Evolutionary conservation across 2,113 vertebrate species (phyloP).

Genomic region (Pimephales promelas): DNA sequence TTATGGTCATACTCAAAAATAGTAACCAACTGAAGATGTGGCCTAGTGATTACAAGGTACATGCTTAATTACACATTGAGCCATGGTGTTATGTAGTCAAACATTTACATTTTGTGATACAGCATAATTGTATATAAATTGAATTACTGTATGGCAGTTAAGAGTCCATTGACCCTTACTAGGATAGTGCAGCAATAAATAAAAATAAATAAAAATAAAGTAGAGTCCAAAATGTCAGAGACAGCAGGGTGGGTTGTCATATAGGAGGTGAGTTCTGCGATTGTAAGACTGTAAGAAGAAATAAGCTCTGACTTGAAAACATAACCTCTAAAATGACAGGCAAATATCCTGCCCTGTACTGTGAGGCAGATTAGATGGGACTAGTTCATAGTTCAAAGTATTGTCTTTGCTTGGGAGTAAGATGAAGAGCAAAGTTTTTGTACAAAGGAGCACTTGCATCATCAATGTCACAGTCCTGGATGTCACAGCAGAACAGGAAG

Average conservation of each 20-base stretch:
- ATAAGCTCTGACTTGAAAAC: too few species aligned
- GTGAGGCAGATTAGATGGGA: not conserved
- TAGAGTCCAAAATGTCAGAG: slow-evolving; percentile 45
- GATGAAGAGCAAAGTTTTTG: not conserved
- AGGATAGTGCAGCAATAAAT: not conserved
- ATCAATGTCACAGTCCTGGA: slow-evolving; percentile 17
- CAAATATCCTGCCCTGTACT: not conserved
- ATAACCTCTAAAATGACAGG: not conserved
- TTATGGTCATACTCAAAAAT: too few species aligned
- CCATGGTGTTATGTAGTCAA: not conserved
- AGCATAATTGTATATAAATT: not conserved
- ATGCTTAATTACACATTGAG: too few species aligned
- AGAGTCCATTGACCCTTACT: not conserved
- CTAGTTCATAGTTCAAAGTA: not conserved
- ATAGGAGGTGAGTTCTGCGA: slow-evolving; percentile 56
- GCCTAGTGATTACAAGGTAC: too few species aligned
- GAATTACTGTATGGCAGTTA: not conserved
- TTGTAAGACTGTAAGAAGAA: slow-evolving; percentile 30
- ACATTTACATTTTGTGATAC: not conserved
- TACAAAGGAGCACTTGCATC: not conserved
- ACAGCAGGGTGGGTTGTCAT: slow-evolving; percentile 48
- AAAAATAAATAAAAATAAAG: too few species aligned
- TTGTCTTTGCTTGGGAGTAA: not conserved
- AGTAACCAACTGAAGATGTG: too few species aligned
- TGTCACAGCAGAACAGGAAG: not conserved